phyloP scores from a whole-genome alignment of 1,140 invertebrate species.

The Marisa cornuarietis region DNA sequence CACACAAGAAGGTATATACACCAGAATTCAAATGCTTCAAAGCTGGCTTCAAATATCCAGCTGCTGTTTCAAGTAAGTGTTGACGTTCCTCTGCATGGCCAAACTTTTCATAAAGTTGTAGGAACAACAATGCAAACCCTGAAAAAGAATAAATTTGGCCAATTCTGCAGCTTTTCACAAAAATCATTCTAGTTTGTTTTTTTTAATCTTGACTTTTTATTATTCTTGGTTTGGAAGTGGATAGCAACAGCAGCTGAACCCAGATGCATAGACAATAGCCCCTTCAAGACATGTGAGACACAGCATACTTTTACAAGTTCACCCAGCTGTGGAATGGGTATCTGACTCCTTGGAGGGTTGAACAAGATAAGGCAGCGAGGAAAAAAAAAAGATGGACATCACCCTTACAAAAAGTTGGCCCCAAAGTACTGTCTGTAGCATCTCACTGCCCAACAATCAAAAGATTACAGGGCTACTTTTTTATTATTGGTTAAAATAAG shows the following conservation, averaged over 20 bases:
- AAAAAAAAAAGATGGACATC: no score
- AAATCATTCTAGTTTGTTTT: not conserved
- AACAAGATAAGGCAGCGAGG: no score
- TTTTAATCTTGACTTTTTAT: not conserved
- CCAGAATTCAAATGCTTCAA: constrained; percentile 56
- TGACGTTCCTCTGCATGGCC: constrained; percentile 36
- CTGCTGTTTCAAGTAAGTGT: constrained; percentile 65
- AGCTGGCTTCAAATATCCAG: constrained; percentile 65
- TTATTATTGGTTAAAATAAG: no score
- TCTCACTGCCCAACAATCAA: no score
- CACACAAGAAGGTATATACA: constrained; percentile 75
- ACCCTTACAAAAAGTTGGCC: no score
- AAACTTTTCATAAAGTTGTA: constrained; percentile 65
- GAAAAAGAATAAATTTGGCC: constrained; percentile 17
- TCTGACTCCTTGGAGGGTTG: no score
- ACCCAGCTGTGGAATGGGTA: no score
- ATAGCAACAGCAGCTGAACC: not conserved
- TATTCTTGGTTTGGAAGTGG: not conserved
- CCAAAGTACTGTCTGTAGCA: no score
- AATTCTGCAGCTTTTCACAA: not conserved
- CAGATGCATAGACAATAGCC: not conserved
- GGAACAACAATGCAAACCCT: constrained; percentile 69
- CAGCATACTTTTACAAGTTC: no score
- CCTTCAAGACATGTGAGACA: not conserved
- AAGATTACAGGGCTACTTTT: no score